Evolutionary conservation across 2,888 invertebrate species (phyloP).

Genomic region (Pegoplata infirma): DNA sequence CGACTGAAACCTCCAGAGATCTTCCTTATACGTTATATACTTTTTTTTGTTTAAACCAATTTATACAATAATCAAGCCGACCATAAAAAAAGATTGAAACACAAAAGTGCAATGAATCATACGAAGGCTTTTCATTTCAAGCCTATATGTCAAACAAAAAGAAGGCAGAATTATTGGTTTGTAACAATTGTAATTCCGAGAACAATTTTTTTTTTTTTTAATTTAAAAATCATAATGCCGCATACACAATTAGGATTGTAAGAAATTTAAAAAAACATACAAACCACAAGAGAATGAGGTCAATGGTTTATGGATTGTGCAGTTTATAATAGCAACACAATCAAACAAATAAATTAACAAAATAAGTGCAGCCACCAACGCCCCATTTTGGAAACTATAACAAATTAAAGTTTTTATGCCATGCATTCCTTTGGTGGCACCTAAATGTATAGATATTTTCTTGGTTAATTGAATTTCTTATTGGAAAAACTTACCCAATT

Average conservation of each 20-base stretch:
- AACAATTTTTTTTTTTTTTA: not conserved
- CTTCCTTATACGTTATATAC: too few species aligned
- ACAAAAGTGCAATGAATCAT: slow-evolving; percentile 30
- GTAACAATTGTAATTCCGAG: not conserved
- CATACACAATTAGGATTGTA: slow-evolving; percentile 17
- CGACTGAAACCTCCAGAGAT: too few species aligned
- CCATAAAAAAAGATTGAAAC: not conserved
- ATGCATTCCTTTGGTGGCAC: not conserved
- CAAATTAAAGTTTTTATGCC: not conserved
- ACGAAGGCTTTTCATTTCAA: not conserved
- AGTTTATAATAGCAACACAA: slow-evolving; percentile 12
- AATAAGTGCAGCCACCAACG: slow-evolving; percentile 28
- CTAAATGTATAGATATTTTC: slow-evolving; percentile 3
- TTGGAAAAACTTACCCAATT: slow-evolving; percentile 54
- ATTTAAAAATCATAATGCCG: slow-evolving; percentile 13
- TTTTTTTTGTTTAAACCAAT: too few species aligned
- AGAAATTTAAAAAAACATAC: too few species aligned
- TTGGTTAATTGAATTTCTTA: not conserved
- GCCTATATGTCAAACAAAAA: not conserved
- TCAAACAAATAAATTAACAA: slow-evolving; percentile 17
- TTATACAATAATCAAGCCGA: too few species aligned
- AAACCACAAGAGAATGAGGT: slow-evolving; percentile 46
- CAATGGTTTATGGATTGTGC: slow-evolving; percentile 41
- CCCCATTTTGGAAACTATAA: slow-evolving; percentile 15
- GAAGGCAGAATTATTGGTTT: not conserved